A percentile compares a stretch with the other conserved stretches of the same genome.
Evolutionary conservation across 2,888 invertebrate genomes (phyloP).

Genomic region (Melanostoma scalare): DNA sequence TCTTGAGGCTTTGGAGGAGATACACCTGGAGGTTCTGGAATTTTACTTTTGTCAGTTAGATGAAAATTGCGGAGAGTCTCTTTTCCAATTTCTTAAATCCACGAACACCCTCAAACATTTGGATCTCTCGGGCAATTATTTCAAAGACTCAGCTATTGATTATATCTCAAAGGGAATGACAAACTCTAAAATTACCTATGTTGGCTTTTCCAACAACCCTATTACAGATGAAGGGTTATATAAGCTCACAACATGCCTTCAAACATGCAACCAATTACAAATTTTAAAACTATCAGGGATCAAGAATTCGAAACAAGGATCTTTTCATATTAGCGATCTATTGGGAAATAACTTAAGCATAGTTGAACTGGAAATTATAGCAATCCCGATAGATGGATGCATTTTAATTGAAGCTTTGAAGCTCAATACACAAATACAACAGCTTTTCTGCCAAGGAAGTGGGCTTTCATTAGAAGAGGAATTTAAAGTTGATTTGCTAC

Average conservation of each 20-base stretch:
- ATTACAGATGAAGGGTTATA: constrained; percentile 73
- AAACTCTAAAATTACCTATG: constrained; percentile 73
- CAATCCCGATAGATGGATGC: constrained; percentile 60
- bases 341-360: constrained; percentile 74
- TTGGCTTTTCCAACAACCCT: constrained; percentile 77
- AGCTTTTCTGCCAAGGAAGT: constrained; percentile 76
- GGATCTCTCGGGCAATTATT: constrained; percentile 76
- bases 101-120: constrained; percentile 72
- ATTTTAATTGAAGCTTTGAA: constrained; percentile 75
- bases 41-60: constrained; percentile 77
- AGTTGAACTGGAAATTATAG: constrained; percentile 74
- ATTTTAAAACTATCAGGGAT: constrained; percentile 75
- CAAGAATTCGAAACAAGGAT: not conserved
- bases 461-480: constrained; percentile 75
- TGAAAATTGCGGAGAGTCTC: constrained; percentile 75
- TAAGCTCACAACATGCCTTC: constrained; percentile 65
- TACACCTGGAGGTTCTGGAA: constrained; percentile 76
- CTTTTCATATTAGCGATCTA: constrained; percentile 71
- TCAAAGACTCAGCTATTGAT: constrained; percentile 66
- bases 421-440: constrained; percentile 73
- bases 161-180: constrained; percentile 59
- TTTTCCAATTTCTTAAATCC: constrained; percentile 75
- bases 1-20: constrained; percentile 71
- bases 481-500: constrained; percentile 75
- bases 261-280: constrained; percentile 73